These are phyloP conservation scores for Pteria penguin DNA, from an alignment of 2,888 invertebrate genomes.

Conservation along the genomic window DNA sequence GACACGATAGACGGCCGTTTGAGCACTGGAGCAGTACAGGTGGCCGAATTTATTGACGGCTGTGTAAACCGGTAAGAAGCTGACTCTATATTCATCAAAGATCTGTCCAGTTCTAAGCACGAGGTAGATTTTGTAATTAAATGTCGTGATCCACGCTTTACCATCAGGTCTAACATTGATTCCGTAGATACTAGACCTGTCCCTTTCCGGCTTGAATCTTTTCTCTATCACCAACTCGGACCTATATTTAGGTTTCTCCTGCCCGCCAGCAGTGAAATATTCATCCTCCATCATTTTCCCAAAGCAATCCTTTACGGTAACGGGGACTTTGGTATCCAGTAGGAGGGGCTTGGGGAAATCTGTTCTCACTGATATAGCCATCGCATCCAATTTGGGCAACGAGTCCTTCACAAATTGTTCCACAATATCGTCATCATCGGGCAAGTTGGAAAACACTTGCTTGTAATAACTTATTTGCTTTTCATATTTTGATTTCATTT, in stretches of 20 bases:
- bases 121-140: constrained; percentile 19
- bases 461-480: constrained; percentile 24
- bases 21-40: constrained; percentile 30
- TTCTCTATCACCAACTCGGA: constrained; percentile 20
- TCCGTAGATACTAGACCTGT: constrained; percentile 21
- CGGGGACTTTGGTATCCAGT: background rate
- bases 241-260: constrained; percentile 25
- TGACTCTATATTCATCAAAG: constrained; percentile 25
- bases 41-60: constrained; percentile 25
- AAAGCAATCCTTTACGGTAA: constrained; percentile 1
- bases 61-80: constrained; percentile 26
- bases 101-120: constrained; percentile 27
- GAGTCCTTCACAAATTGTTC: constrained; percentile 31
- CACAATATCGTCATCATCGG: constrained; percentile 29
- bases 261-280: constrained; percentile 7
- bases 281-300: constrained; percentile 25
- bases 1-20: constrained; percentile 4
- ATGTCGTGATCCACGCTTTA: constrained; percentile 31
- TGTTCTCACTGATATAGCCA: constrained; percentile 15
- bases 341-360: constrained; percentile 29
- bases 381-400: constrained; percentile 20
- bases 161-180: constrained; percentile 30
- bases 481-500: constrained; percentile 20
- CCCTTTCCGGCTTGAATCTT: constrained; percentile 28
- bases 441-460: constrained; percentile 12